phyloP scores from a whole-genome alignment of 2,888 invertebrate genomes.

The Alsophila aescularia region DNA sequence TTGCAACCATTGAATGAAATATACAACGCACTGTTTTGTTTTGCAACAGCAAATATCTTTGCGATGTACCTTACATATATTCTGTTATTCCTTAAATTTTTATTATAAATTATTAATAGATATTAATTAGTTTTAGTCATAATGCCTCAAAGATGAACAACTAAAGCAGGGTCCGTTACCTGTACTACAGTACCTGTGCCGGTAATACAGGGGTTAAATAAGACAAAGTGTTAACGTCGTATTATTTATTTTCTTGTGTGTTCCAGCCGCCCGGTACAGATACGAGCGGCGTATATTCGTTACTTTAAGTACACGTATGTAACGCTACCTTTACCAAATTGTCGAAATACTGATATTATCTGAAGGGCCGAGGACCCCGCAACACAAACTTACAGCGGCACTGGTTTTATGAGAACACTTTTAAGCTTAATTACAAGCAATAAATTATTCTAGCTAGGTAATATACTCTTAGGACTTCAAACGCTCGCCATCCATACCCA shows the following conservation, averaged over 20 bases:
- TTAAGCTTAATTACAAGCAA: conserved; percentile 42
- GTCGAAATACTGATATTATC: conserved; percentile 82
- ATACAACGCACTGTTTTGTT: too few species aligned
- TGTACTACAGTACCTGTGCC: too few species aligned
- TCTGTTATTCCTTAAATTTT: too few species aligned
- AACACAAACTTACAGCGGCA: conserved; percentile 74
- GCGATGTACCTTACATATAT: too few species aligned
- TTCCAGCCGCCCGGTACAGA: conserved; percentile 75
- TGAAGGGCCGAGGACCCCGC: conserved; percentile 69
- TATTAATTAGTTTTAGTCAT: too few species aligned
- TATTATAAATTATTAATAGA: too few species aligned
- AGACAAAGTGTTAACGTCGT: conserved; percentile 74
- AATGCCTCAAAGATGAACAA: too few species aligned
- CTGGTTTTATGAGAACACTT: conserved; percentile 63
- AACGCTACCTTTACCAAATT: conserved; percentile 81
- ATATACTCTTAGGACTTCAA: conserved; percentile 32
- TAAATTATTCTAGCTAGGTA: conserved; percentile 42
- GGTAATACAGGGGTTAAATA: conserved; percentile 41
- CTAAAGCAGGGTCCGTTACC: too few species aligned
- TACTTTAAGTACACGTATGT: conserved; percentile 75
- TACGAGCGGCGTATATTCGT: conserved; percentile 61
- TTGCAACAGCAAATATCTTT: too few species aligned
- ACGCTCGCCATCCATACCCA: conserved; percentile 35
- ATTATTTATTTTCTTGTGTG: conserved; percentile 82
- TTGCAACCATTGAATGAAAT: too few species aligned